These are phyloP conservation scores for Ostrea denselamellosa DNA, from an alignment of 1,140 invertebrate species.

Conservation along the genomic window DNA sequence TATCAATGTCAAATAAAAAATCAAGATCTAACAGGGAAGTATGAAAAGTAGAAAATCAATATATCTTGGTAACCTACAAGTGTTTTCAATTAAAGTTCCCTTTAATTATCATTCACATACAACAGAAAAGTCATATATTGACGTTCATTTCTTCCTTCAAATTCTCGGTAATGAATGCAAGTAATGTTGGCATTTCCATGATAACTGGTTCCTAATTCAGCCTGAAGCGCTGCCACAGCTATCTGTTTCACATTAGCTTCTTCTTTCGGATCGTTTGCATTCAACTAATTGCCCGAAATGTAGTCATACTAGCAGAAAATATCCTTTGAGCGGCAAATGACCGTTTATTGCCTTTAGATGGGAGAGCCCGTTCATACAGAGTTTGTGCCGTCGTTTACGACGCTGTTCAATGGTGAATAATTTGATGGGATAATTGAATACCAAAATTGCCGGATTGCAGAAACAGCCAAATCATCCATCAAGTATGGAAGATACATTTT, in stretches of 20 bases:
- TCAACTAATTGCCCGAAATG: conserved; percentile 20
- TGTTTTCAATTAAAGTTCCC: background rate
- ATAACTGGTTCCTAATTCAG: background rate
- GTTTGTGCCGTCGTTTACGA: background rate
- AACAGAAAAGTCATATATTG: background rate
- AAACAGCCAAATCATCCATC: background rate
- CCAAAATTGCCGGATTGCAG: conserved; percentile 10
- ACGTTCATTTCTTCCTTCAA: background rate
- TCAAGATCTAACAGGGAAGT: no score
- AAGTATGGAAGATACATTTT: background rate
- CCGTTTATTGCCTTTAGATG: conserved; percentile 21
- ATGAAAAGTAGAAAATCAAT: no score
- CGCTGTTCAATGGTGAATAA: background rate
- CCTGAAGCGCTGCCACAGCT: background rate
- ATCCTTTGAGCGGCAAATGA: background rate
- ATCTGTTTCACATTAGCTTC: conserved; percentile 5
- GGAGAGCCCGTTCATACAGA: background rate
- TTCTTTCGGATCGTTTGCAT: conserved; percentile 23
- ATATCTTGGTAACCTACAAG: background rate
- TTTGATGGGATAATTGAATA: conserved; percentile 37
- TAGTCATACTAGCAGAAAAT: conserved; percentile 30
- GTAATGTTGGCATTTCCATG: background rate
- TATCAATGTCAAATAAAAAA: no score
- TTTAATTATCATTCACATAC: background rate
- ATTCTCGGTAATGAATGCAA: background rate